Conservation (phyloP, 2,888 invertebrate genomes). For the Argyresthia albistria region DNA sequence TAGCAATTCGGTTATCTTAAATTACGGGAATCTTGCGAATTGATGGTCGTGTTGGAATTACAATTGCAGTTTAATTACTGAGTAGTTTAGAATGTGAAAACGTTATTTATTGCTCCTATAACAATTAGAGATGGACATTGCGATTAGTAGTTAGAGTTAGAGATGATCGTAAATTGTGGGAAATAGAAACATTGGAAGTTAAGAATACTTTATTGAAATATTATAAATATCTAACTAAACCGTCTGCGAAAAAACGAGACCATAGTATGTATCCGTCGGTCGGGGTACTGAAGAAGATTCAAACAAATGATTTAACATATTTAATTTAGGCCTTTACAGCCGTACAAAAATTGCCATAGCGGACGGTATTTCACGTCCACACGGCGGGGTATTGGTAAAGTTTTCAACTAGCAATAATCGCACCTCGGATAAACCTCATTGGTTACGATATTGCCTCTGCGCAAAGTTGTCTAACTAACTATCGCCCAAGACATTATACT, state of each 20-base stretch:
- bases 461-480: conserved; percentile 76
- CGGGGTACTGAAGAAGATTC: no score
- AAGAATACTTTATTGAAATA: no score
- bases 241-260: no score
- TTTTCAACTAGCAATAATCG: conserved; percentile 94
- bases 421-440: conserved; percentile 89
- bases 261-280: no score
- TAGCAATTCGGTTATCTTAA: no score
- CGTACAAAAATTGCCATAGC: conserved; percentile 61
- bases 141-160: not conserved
- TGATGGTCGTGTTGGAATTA: no score
- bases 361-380: conserved; percentile 66
- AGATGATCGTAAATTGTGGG: not conserved
- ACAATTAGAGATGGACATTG: not conserved
- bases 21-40: no score
- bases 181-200: no score
- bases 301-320: no score
- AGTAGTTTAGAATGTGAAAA: not conserved
- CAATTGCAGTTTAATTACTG: not conserved
- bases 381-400: conserved; percentile 76
- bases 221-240: no score
- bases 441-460: conserved; percentile 93
- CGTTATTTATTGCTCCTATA: conserved; percentile 1
- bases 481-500: not conserved
- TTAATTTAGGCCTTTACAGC: conserved; percentile 34